Conservation (phyloP, 2,113 vertebrate species). For the Paralichthys olivaceus region DNA sequence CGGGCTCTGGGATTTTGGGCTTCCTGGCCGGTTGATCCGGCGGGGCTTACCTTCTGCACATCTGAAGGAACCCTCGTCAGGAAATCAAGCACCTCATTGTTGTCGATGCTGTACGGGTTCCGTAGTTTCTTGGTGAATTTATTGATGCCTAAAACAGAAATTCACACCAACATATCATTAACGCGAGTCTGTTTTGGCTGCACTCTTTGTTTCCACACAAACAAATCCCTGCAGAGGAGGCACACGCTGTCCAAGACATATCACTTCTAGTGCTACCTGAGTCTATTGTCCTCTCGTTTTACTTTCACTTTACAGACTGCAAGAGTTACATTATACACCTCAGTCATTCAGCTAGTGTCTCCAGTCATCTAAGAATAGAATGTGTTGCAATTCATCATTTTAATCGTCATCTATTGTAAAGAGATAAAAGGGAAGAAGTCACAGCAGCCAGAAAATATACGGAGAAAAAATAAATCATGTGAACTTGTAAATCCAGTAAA, state of each 20-base stretch:
- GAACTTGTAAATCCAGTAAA: not conserved
- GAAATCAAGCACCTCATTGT: constrained; percentile 97
- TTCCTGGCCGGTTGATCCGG: constrained; percentile 75
- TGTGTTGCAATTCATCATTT: not conserved
- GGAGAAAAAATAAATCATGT: not conserved
- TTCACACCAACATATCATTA: constrained; percentile 76
- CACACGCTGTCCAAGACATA: constrained; percentile 46
- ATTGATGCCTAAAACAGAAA: constrained; percentile 90
- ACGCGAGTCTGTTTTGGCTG: constrained; percentile 56
- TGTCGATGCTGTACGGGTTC: constrained; percentile 95
- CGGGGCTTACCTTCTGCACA: constrained; percentile 93
- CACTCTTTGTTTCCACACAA: constrained; percentile 69
- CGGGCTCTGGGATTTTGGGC: constrained; percentile 73
- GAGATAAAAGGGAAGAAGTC: not conserved
- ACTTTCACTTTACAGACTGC: constrained; percentile 45
- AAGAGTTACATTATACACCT: not conserved
- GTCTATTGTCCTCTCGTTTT: constrained; percentile 12
- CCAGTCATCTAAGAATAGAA: not conserved
- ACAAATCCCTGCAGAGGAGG: constrained; percentile 59
- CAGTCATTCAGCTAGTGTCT: not conserved
- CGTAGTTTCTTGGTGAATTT: constrained; percentile 99
- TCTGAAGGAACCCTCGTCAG: constrained; percentile 97
- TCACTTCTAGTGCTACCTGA: not conserved
- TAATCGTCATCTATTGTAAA: not conserved
- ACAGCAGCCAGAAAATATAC: not conserved